Evolutionary conservation across 2,888 invertebrate species (phyloP).

Genomic region (Eupithecia dodoneata): DNA sequence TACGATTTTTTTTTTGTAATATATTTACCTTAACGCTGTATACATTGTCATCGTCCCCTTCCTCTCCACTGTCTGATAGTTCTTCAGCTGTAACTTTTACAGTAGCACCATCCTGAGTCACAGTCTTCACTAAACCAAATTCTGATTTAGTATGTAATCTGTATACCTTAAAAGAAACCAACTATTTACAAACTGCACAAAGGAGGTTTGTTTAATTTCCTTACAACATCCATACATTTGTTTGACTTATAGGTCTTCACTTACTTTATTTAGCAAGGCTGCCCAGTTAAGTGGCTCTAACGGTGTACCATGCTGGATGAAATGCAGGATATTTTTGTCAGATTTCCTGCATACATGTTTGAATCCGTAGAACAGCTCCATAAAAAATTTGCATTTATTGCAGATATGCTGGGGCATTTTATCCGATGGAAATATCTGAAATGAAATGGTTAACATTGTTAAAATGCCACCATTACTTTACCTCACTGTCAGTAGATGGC

Average conservation of each 20-base stretch:
- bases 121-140: constrained; percentile 60
- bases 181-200: not conserved
- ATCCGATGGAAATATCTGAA: constrained; percentile 86
- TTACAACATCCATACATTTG: not conserved
- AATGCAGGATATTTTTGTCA: constrained; percentile 88
- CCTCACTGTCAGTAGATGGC: constrained; percentile 45
- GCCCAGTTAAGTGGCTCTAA: constrained; percentile 82
- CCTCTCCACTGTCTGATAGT: constrained; percentile 66
- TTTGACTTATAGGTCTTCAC: constrained; percentile 22
- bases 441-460: not conserved
- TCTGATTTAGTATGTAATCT: constrained; percentile 46
- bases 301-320: constrained; percentile 86
- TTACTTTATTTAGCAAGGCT: constrained; percentile 70
- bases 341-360: constrained; percentile 90
- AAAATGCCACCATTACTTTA: not conserved
- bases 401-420: constrained; percentile 91
- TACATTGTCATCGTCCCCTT: constrained; percentile 71
- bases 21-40: constrained; percentile 70
- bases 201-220: not conserved
- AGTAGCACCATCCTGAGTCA: constrained; percentile 70
- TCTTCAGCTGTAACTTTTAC: constrained; percentile 72
- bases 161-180: constrained; percentile 46
- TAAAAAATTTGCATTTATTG: constrained; percentile 86
- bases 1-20: too few relatives aligned
- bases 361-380: constrained; percentile 88